phyloP scores from a whole-genome alignment of 2,888 invertebrate species.

The Choreutis nemorana region DNA sequence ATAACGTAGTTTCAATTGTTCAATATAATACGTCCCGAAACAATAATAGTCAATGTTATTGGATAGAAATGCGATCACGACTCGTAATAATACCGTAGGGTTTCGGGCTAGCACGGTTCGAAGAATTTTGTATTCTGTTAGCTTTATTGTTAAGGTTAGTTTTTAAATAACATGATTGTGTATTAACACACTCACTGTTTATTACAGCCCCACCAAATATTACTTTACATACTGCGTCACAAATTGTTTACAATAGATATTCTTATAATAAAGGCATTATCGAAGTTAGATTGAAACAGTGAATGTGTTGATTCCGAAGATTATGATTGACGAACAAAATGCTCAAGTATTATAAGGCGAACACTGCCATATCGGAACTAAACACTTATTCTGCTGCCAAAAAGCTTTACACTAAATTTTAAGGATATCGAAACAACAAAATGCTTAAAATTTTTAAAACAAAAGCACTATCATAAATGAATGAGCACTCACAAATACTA shows the following conservation, averaged over 20 bases:
- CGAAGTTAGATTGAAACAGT: conserved; percentile 40
- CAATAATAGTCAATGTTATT: conserved; percentile 22
- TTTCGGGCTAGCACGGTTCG: too few relatives aligned
- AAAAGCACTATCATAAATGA: too few relatives aligned
- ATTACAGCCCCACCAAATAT: conserved; percentile 54
- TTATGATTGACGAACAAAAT: conserved; percentile 45
- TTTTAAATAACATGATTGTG: conserved; percentile 35
- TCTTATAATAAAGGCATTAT: conserved; percentile 1
- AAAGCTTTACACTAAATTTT: too few relatives aligned
- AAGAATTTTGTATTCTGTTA: conserved; percentile 46
- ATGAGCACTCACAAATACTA: too few relatives aligned
- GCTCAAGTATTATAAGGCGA: conserved; percentile 59
- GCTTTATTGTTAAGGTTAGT: conserved; percentile 38
- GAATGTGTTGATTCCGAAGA: conserved; percentile 61
- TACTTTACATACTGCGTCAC: conserved; percentile 27
- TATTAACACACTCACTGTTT: conserved; percentile 67
- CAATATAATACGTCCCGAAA: conserved; percentile 29
- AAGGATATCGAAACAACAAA: too few relatives aligned
- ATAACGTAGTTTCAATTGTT: conserved; percentile 43
- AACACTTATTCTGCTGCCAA: too few relatives aligned
- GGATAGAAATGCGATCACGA: too few relatives aligned
- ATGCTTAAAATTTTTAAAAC: too few relatives aligned
- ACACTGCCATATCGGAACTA: too few relatives aligned
- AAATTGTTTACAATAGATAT: conserved; percentile 15
- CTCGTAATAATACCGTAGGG: too few relatives aligned